Conservation (phyloP, 2,113 vertebrate genomes). For the Equus quagga region DNA sequence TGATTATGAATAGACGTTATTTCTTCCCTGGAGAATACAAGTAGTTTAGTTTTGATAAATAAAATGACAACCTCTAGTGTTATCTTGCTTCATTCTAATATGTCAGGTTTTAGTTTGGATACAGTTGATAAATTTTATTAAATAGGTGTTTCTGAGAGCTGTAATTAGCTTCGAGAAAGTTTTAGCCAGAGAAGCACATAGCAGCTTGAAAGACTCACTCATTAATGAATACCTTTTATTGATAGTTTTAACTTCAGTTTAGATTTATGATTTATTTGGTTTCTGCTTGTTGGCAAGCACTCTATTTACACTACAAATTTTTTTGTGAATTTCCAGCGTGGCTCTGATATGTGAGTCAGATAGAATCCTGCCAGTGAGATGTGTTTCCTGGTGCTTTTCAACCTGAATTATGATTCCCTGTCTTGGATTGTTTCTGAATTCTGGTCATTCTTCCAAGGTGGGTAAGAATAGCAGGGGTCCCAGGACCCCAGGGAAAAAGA, state of each 20-base stretch:
- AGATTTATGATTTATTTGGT: not conserved
- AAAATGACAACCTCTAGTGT: constrained; percentile 4
- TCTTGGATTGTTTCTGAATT: constrained; percentile 45
- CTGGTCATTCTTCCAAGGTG: not conserved
- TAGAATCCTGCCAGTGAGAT: not conserved
- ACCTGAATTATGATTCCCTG: not conserved
- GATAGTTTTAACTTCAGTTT: constrained; percentile 42
- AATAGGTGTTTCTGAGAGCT: constrained; percentile 24
- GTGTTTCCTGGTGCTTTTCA: constrained; percentile 36
- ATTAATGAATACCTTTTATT: constrained; percentile 7
- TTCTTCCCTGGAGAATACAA: not conserved
- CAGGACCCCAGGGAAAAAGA: not conserved
- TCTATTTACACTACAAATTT: not conserved
- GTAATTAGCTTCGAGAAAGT: constrained; percentile 22
- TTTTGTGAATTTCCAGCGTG: not conserved
- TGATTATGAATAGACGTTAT: constrained; percentile 44
- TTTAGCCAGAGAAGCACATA: not conserved
- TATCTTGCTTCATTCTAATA: constrained; percentile 51
- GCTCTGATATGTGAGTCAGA: not conserved
- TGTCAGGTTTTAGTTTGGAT: not conserved
- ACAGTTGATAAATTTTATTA: constrained; percentile 50
- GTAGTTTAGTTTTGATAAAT: not conserved
- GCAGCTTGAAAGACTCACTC: not conserved
- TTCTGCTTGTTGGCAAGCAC: not conserved
- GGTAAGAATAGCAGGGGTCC: not conserved